Percentiles rank a stretch among this genome's conserved stretches.
phyloP scores from a whole-genome alignment of 2,888 invertebrate genomes.

The Patella depressa region DNA sequence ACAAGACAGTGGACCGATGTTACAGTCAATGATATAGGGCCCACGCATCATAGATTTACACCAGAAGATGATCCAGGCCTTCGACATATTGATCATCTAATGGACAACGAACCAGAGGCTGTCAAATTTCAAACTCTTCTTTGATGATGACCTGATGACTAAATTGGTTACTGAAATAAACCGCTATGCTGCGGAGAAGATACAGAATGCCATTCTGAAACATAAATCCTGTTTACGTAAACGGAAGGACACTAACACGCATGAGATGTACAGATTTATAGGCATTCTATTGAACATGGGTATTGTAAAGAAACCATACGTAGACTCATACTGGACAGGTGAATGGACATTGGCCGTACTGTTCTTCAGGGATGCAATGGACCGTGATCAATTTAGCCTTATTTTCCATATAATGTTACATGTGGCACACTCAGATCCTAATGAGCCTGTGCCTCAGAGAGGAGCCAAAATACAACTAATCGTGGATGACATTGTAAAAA shows the following conservation, averaged over 20 bases:
- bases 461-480: neutral
- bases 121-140: neutral
- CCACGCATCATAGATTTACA: neutral
- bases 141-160: too few species aligned
- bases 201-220: neutral
- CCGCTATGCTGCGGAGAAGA: neutral
- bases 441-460: neutral
- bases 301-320: neutral
- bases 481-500: neutral
- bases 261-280: neutral
- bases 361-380: neutral
- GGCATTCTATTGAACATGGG: neutral
- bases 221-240: neutral
- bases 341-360: neutral
- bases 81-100: neutral
- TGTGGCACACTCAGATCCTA: neutral
- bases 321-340: neutral
- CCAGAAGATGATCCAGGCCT: too few species aligned
- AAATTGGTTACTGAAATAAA: neutral
- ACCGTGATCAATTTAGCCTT: neutral
- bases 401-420: neutral
- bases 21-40: slow-evolving; percentile 1
- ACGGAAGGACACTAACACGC: neutral
- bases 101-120: neutral
- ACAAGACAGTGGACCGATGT: neutral